Base-by-base conservation (phyloP, 2,888 invertebrate genomes). In the Melitaea athalia region DNA sequence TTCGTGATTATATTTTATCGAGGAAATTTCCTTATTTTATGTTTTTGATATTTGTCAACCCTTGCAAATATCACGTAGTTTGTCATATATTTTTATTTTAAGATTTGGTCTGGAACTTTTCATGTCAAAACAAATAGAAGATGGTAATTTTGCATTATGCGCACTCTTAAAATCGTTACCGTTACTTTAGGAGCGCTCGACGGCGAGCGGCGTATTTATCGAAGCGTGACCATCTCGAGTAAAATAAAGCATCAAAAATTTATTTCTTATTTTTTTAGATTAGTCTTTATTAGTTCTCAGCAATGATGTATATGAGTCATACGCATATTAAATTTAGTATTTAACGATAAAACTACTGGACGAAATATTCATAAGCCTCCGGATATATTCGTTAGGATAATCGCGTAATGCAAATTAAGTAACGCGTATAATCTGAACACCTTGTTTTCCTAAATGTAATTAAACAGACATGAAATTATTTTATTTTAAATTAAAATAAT, bases 211-310 rank as follows among this genome's bases (percentile, higher is more conserved):
- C 64, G 50, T 38, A 69, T 69, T 72, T 69, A 69, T 67, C 69
- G 74, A 71, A 64, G 69, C 74, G 71, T 71, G 68, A 71, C 70
- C 60, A 67, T 65, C 68, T 60, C 63, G 64, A 68, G 65, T 72
- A 65, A 68, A 64, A 72, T 71, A 63, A 68, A 72, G 67, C 70
- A 74, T 74, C 63, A 67, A 14, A 74, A 74, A 72, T 71, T 59
- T 71, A 71, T 68, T 64, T 71, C 72, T 70, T 68, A 65, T 64
- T 55, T 63, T 62, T 64, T 55, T 63, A 15, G 57, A 71, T 69
- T 69, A 67, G 64, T 69, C 47, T 55, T 63, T 55, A 65, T 59
- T 43, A 62, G 50, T 31, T 50, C 42, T 57, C 50, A 38, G 17
- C 24, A 59, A 33, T 57, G 45, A 43, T 12, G 52, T 50, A 59